Base-by-base conservation (phyloP, 2,888 invertebrate genomes). In the Herminia tarsipennalis region DNA sequence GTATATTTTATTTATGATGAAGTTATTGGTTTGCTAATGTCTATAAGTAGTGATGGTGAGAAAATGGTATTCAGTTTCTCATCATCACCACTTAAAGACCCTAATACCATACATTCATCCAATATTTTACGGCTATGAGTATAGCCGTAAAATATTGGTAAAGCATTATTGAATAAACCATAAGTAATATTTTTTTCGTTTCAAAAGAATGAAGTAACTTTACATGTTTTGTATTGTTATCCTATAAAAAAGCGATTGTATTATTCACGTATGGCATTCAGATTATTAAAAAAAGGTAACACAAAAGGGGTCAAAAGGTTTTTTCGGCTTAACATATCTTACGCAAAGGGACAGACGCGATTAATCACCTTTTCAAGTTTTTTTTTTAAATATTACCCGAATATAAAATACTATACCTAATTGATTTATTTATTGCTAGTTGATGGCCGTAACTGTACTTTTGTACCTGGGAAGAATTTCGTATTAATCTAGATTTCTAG, bases 301-400 rank as follows among this genome's bases (percentile, higher is more conserved):
- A 34, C 42, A 43, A 42, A 47, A 24, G 12, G 5, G 1, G n/a
- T n/a, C 9, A 17, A 47, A 47, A 44, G 25, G 29, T 30, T 28
- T 39, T n/a, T 45, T 50, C 30, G 13, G 13, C 27, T 20, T 14
- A 24, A 44, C 36, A 39, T 9, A 14, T 17, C 21, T 20, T 20
- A 44, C 45, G 46, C 38, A 46, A 56, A 27, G 10, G 24, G 20
- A 25, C 13, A 37, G 21, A 28, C 9, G 24, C 30, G 32, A 49
- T 54, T 54, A 60, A 54, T 59, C 43, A 55, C 33, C 25, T 28
- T 46, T 56, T 45, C 21, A 41, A 24, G 32, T 27, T 13, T 38
- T 47, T 44, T 29, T 21, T 16, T 41, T 9, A 54, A 25, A 44
- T 37, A 58, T 53, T 34, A 36, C 21, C 12, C 2, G n/a, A 29